These are phyloP conservation scores for Syngnathus rostellatus DNA, from an alignment of 2,797 vertebrate genomes.

Conservation along the genomic window DNA sequence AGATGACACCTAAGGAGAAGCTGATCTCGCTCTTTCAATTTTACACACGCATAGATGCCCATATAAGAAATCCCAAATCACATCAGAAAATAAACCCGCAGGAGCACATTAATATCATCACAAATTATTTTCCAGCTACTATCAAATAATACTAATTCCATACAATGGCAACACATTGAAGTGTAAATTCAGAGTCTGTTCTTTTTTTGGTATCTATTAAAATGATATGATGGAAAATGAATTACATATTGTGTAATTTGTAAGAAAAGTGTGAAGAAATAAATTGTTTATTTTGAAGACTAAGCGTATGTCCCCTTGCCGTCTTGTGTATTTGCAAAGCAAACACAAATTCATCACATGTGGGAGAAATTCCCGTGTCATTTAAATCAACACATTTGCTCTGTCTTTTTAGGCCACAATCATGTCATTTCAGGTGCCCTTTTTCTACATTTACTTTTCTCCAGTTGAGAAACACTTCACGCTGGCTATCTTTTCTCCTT, in stretches of 20 bases:
- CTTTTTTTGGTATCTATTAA: not conserved
- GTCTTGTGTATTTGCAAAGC: constrained; percentile 20
- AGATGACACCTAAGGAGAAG: constrained; percentile 48
- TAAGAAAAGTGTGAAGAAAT: not conserved
- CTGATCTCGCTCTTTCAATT: not conserved
- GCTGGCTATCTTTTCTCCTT: constrained; percentile 41
- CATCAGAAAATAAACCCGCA: not conserved
- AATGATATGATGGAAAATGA: not conserved
- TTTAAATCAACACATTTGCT: constrained; percentile 74
- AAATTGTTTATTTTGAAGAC: not conserved
- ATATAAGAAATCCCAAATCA: not conserved
- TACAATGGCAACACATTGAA: not conserved
- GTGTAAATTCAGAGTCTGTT: not conserved
- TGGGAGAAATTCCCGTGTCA: constrained; percentile 38
- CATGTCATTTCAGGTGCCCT: constrained; percentile 68
- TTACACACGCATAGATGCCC: not conserved
- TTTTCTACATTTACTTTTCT: constrained; percentile 53
- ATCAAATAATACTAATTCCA: not conserved
- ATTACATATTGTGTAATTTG: not conserved
- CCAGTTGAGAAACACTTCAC: constrained; percentile 80
- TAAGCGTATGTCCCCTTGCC: constrained; percentile 9
- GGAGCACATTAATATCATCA: not conserved
- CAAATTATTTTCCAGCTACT: not conserved
- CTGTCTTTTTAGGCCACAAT: constrained; percentile 71
- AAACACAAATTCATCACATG: constrained; percentile 37